Base-by-base conservation (phyloP, 2,113 vertebrate species). In the Pseudopodoces humilis region DNA sequence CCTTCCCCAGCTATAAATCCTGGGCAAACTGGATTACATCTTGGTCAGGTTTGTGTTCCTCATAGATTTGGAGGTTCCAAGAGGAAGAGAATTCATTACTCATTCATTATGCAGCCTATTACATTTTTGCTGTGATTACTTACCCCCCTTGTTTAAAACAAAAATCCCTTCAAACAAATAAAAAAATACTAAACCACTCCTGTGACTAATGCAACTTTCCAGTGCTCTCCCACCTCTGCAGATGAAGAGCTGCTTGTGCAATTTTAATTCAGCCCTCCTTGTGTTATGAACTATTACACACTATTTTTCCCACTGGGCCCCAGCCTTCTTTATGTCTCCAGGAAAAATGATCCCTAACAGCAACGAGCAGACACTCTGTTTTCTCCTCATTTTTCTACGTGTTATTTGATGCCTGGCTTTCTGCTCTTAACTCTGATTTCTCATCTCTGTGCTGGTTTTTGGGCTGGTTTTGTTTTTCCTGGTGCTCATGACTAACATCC, bases 311-410 rank as follows among this genome's bases (percentile, higher is more conserved):
- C 82, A 55, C 8, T 28, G n/a, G n/a, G 72, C 35, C 56, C 39
- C 85, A 60, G 79, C 71, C 76, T 63, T 46, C 77, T 46, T 53
- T 75, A 58, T 83, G 88, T 78, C 68, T 94, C 74, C 91, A 96
- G 75, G 85, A 85, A 87, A 82, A 91, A 58, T 12, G 0, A 74
- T 93, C 67, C 75, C 67, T 75, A 78, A 62, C 24, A 88, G 76
- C 88, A 92, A 67, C 5, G 0, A 78, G 39, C 3, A 76, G 63
- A 83, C 39, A 78, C 5, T n/a, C 52, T 74, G n/a, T 71, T 90
- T 80, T 63, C 49, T 87, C 58, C 35, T 80, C 20, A 7, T 25
- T 84, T 84, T 67, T 68, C 55, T 49, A 9, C 5, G 2, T 8
- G 41, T 44, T 69, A 43, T n/a, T 86, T 19, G 28, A 43, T 56